phyloP scores from a whole-genome alignment of 2,888 invertebrate genomes.

The Orchesella flavescens region DNA sequence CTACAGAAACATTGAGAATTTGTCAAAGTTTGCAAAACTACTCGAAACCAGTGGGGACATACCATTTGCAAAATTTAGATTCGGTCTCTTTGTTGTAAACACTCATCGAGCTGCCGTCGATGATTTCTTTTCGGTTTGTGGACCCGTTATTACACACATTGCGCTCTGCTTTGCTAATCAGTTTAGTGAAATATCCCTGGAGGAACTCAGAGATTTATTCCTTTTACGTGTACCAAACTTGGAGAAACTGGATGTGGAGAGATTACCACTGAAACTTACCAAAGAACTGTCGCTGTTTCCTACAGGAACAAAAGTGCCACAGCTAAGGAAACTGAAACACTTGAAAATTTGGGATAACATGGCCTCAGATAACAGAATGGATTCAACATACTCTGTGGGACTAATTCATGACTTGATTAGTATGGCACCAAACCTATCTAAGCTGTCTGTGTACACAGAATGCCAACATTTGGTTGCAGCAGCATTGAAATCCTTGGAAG shows the following conservation, averaged over 20 bases:
- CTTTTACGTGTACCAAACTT: conserved; percentile 47
- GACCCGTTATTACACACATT: conserved; percentile 54
- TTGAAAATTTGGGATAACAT: conserved; percentile 57
- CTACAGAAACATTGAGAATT: conserved; percentile 52
- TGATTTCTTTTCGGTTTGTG: conserved; percentile 53
- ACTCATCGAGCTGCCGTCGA: conserved; percentile 52
- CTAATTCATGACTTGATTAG: conserved; percentile 55
- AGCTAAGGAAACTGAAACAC: conserved; percentile 51
- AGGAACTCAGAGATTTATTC: conserved; percentile 54
- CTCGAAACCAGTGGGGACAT: conserved; percentile 52
- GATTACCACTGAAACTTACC: conserved; percentile 54
- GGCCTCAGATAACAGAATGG: conserved; percentile 58
- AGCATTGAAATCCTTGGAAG: conserved; percentile 50
- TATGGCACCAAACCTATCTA: conserved; percentile 53
- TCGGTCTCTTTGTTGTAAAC: conserved; percentile 55
- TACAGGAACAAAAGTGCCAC: conserved; percentile 40
- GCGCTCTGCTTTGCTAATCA: conserved; percentile 57
- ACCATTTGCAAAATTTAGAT: conserved; percentile 56
- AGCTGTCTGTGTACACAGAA: conserved; percentile 56
- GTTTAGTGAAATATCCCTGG: conserved; percentile 55
- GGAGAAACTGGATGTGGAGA: conserved; percentile 55
- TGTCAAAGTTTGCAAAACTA: conserved; percentile 56
- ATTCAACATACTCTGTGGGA: conserved; percentile 52
- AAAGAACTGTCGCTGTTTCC: conserved; percentile 50
- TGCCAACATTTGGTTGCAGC: conserved; percentile 57